These are phyloP conservation scores for Ochropacha duplaris DNA, from an alignment of 2,888 invertebrate genomes.

Conservation along the genomic window DNA sequence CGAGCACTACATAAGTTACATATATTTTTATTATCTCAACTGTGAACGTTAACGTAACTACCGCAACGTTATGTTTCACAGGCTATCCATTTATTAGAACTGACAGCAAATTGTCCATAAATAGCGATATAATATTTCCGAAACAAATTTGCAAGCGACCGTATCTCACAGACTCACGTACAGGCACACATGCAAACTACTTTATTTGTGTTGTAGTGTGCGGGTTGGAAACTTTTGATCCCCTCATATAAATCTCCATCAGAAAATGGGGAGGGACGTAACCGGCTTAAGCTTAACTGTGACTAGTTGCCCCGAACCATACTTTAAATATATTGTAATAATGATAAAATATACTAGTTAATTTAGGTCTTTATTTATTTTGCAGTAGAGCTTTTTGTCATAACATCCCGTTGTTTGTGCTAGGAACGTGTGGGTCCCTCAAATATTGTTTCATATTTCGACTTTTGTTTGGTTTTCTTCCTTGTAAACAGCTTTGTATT, in stretches of 20 bases:
- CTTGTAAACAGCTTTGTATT: constrained; percentile 69
- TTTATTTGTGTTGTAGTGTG: constrained; percentile 46
- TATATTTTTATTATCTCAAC: constrained; percentile 58
- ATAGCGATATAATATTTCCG: constrained; percentile 48
- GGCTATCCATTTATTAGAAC: constrained; percentile 63
- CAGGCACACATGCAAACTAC: constrained; percentile 39
- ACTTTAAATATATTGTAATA: constrained; percentile 82
- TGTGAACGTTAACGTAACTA: constrained; percentile 43
- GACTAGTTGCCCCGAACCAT: constrained; percentile 76
- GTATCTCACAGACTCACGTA: constrained; percentile 25
- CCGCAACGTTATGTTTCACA: constrained; percentile 36
- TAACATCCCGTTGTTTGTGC: constrained; percentile 57
- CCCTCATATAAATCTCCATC: constrained; percentile 82
- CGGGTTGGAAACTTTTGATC: constrained; percentile 80
- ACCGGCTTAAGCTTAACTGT: constrained; percentile 82
- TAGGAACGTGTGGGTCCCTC: constrained; percentile 46
- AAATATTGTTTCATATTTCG: constrained; percentile 78
- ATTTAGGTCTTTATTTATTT: constrained; percentile 74
- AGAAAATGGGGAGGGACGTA: constrained; percentile 81
- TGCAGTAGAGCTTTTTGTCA: constrained; percentile 65
- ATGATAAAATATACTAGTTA: constrained; percentile 79
- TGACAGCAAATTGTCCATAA: constrained; percentile 61
- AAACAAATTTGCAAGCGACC: constrained; percentile 53
- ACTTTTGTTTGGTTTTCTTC: constrained; percentile 51
- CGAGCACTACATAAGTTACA: constrained; percentile 51